Base-by-base conservation (phyloP, 35 echinoderm and acorn worm species). In the Stichopus chloronotus region DNA sequence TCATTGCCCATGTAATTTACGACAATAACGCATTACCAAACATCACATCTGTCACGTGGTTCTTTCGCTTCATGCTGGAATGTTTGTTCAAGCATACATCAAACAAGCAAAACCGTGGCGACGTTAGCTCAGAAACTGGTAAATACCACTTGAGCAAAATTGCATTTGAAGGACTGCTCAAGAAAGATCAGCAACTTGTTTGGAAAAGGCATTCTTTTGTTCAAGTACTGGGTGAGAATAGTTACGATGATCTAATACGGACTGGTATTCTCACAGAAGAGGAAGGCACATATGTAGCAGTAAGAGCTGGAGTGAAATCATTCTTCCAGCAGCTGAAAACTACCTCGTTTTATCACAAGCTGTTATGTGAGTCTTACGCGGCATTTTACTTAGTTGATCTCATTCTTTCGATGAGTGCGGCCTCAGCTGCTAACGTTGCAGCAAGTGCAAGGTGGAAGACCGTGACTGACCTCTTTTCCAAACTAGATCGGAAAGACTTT, bases 301-400 rank as follows among this genome's bases (percentile, higher is more conserved):
- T 5, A 0, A 7, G 9, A 5, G 0, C 11, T 5, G 19, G 3
- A 43, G 5, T 17, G 13, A 3, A 52, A n/a, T 5, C 7, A 17
- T 6, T 6, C 7, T 13, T 20, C 12, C 24, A 83, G 5, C 55
- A 83, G 56, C 10, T 4, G 8, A 85, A 14, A n/a, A 56, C 56
- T 2, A 56, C 58, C 0, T 6, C 54, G 19, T 85, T 85, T 58
- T 85, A 53, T 21, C 82, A 85, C n/a, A 85, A 85, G 24, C 5
- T 85, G 2, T 85, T 85, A 4, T 85, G 82, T 20, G 82, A 85
- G 22, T 85, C 54, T 53, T 85, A 58, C 22, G 82, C 82, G 10
- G 82, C 82, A 57, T 6, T 58, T 58, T 8, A 85, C 14, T 17
- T 85, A 14, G 82, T 56, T 56, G 52, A 74, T 43, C 30, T 43